Conservation (phyloP, 2,888 invertebrate species). For the Automeris io region DNA sequence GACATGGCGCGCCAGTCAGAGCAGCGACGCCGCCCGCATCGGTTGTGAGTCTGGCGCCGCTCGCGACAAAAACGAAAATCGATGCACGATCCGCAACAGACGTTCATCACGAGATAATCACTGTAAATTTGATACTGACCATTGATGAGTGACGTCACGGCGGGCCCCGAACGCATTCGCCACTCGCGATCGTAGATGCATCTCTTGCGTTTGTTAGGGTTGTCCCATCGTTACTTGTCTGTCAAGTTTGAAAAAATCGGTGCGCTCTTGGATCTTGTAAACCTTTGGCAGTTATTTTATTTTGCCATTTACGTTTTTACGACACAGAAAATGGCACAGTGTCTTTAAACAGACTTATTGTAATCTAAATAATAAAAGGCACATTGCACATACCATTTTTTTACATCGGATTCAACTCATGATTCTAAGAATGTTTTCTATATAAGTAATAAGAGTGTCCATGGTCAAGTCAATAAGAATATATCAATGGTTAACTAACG, state of each 20-base stretch:
- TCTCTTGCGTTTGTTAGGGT: slow-evolving; percentile 34
- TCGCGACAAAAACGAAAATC: slow-evolving; percentile 69
- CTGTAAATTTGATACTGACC: slow-evolving; percentile 49
- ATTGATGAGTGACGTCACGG: slow-evolving; percentile 44
- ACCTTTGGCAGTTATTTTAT: not conserved
- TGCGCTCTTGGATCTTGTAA: slow-evolving; percentile 29
- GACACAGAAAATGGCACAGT: not conserved
- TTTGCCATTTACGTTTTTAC: not conserved
- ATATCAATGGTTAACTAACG: not conserved
- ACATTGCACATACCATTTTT: too few relatives aligned
- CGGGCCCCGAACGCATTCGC: slow-evolving; percentile 41
- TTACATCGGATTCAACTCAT: too few relatives aligned
- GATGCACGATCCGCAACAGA: slow-evolving; percentile 71
- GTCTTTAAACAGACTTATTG: not conserved
- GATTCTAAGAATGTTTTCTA: too few relatives aligned
- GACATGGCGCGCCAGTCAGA: slow-evolving; percentile 64
- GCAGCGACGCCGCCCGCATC: slow-evolving; percentile 65
- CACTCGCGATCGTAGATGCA: slow-evolving; percentile 49
- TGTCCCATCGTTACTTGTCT: slow-evolving; percentile 32
- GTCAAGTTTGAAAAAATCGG: slow-evolving; percentile 29
- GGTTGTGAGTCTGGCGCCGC: slow-evolving; percentile 61
- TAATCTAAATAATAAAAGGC: too few relatives aligned
- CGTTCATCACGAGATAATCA: slow-evolving; percentile 47
- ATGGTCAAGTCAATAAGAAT: not conserved
- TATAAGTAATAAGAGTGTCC: too few relatives aligned